Percentiles rank a stretch among this genome's conserved stretches.
Evolutionary conservation across 2,113 vertebrate genomes (phyloP).

Genomic region (Pithys albifrons): DNA sequence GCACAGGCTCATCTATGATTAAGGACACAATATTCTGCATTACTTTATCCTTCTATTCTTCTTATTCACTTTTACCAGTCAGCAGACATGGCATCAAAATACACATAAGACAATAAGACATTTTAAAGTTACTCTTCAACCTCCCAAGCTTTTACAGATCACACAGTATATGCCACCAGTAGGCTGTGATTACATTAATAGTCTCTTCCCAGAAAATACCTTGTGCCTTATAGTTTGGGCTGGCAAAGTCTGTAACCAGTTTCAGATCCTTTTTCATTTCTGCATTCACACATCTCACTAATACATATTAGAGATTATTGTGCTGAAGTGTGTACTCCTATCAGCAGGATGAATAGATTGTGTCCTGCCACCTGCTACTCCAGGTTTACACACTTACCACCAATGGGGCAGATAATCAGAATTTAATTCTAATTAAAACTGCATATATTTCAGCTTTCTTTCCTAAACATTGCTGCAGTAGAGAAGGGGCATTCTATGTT

Average conservation of each 20-base stretch:
- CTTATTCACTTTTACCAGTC: background rate
- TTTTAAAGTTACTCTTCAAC: background rate
- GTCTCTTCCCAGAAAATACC: background rate
- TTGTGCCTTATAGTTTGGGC: background rate
- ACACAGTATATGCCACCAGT: background rate
- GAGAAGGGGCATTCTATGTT: background rate
- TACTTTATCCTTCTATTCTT: background rate
- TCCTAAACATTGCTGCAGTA: background rate
- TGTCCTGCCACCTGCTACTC: accelerated
- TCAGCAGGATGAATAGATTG: background rate
- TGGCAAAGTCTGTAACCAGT: background rate
- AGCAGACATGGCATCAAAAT: background rate
- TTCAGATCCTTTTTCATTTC: background rate
- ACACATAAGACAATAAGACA: accelerated
- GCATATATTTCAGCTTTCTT: background rate
- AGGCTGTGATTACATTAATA: background rate
- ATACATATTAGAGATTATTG: background rate
- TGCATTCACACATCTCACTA: background rate
- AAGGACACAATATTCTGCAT: background rate
- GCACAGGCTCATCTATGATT: background rate
- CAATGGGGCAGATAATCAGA: background rate
- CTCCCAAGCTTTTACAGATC: background rate
- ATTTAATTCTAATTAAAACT: background rate
- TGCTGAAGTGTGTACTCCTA: background rate
- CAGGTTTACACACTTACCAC: background rate